Conservation (phyloP, 2,888 invertebrate genomes). For the Disparrhopalites patrizii region DNA sequence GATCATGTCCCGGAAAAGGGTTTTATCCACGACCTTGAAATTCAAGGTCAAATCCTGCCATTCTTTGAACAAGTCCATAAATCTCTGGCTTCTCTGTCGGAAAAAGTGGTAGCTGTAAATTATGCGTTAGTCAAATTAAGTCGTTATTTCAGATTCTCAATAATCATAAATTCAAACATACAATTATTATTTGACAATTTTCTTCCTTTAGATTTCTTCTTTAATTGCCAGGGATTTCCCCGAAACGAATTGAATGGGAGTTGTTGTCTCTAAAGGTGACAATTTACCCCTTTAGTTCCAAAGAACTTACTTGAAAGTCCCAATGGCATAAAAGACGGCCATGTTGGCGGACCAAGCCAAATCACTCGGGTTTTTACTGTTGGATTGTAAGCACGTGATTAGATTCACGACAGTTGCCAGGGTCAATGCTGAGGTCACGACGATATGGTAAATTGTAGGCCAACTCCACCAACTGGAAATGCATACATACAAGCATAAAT, state of each 20-base stretch:
- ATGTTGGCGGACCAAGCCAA: constrained; percentile 21
- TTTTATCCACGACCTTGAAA: constrained; percentile 28
- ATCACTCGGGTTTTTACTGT: constrained; percentile 4
- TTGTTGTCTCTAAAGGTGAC: too few relatives aligned
- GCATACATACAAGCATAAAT: not conserved
- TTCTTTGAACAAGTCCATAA: constrained; percentile 26
- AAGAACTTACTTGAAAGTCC: constrained; percentile 42
- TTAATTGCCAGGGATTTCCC: too few relatives aligned
- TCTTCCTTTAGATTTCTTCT: not conserved
- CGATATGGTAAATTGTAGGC: not conserved
- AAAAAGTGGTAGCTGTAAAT: constrained; percentile 30
- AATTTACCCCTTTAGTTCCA: too few relatives aligned
- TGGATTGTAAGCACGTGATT: not conserved
- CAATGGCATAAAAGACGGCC: constrained; percentile 37
- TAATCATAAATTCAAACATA: not conserved
- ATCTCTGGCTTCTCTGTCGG: constrained; percentile 22
- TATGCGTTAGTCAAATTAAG: too few relatives aligned
- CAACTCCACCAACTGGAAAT: constrained; percentile 4
- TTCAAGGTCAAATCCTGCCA: constrained; percentile 31
- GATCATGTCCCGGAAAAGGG: constrained; percentile 31
- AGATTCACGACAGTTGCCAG: constrained; percentile 1
- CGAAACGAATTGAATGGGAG: not conserved
- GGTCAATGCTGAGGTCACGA: not conserved
- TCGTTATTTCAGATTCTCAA: not conserved
- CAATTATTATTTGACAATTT: not conserved